Evolutionary conservation across 1,140 invertebrate species (phyloP), one percentile per base, ranked within the genome.

Genomic region (Lucilia sericata): DNA sequence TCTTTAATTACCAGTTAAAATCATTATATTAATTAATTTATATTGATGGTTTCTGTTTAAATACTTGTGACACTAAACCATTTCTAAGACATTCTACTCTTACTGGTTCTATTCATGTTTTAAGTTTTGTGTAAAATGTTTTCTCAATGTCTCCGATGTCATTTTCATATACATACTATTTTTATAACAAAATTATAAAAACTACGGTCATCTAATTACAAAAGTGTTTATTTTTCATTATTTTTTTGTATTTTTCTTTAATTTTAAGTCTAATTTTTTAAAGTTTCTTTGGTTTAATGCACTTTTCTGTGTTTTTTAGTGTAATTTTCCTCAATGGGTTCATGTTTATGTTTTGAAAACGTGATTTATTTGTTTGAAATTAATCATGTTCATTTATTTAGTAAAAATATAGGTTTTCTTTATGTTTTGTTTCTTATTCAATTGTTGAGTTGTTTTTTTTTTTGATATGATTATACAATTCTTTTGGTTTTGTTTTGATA

Each of bases 201-300:
- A 60, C 12, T 5, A 21, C 65, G 9, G 7, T 21, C n/a, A 21
- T 19, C 65, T 21, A 70, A 55, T 55, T 55, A 55, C 51, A 55
- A 21, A 70, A 70, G 65, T 21, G 65, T 70, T 70, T 12, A 70
- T 70, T 70, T n/a, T 70, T 70, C 65, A 70, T 70, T 21, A 21
- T 10, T 70, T 70, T 70, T 3, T 70, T 25, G 9, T 70, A 65
- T 65, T 30, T 30, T 30, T 30, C 25, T 30, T 30, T 60, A 17
- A 17, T 42, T 60, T 14, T 60, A 7, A n/a, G 2, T 70, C 21
- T 70, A 2, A 65, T 14, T 65, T 65, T 3, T 2, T 30, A 2
- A 30, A 3, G 4, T 60, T 60, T 17, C 2, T 17, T 10, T 42
- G 42, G 2, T 42, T 42, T 42, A 42, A 42, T 42, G 5, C 42